phyloP scores from a whole-genome alignment of 2,797 vertebrate species.

The Parambassis ranga region DNA sequence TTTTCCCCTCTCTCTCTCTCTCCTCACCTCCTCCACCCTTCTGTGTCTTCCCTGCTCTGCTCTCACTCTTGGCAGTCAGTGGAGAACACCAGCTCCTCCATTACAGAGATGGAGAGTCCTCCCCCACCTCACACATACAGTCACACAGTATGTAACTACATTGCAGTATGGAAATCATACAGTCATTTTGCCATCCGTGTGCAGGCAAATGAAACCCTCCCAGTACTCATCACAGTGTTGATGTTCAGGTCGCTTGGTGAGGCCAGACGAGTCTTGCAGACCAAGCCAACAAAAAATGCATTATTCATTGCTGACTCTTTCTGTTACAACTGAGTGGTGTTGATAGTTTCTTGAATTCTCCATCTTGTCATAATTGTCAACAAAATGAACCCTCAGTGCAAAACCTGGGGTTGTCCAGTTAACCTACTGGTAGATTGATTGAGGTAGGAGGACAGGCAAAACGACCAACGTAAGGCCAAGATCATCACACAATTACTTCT shows the following conservation, averaged over 20 bases:
- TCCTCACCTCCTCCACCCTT: slow-evolving; percentile 47
- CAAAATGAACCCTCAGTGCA: no score
- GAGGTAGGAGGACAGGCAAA: no score
- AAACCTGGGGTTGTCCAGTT: no score
- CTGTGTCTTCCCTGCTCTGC: slow-evolving; percentile 49
- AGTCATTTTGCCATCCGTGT: slow-evolving; percentile 9
- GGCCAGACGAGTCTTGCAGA: neutral
- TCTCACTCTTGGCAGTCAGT: slow-evolving; percentile 62
- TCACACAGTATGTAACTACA: slow-evolving; percentile 4
- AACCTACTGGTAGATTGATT: no score
- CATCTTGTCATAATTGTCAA: no score
- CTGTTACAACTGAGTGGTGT: no score
- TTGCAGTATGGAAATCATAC: slow-evolving; percentile 32
- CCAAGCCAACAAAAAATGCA: no score
- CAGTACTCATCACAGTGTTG: neutral
- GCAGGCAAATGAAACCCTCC: slow-evolving; percentile 24
- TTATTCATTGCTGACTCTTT: no score
- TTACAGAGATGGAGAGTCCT: slow-evolving; percentile 51
- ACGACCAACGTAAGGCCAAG: no score
- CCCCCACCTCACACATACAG: slow-evolving; percentile 32
- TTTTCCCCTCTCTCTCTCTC: slow-evolving; percentile 6
- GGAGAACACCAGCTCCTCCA: slow-evolving; percentile 63
- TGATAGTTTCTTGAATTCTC: no score
- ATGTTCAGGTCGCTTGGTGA: neutral
- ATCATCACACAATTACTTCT: no score